phyloP scores from a whole-genome alignment of 1,140 invertebrate genomes.

The Ephestia elutella region DNA sequence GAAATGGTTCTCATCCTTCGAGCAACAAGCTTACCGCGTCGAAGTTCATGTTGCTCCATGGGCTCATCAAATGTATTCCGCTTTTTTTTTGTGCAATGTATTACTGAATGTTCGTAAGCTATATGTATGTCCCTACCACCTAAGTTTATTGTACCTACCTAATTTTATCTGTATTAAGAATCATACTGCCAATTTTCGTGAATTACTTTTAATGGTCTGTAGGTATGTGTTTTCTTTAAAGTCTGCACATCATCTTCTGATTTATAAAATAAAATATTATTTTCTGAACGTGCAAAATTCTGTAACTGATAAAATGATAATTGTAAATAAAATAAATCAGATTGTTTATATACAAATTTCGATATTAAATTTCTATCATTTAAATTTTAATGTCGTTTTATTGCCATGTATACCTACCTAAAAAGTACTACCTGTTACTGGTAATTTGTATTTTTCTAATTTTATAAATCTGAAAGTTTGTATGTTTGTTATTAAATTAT shows the following conservation, averaged over 20 bases:
- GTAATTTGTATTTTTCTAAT: neutral
- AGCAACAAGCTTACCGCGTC: too few relatives aligned
- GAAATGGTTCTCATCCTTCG: too few relatives aligned
- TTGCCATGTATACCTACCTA: too few relatives aligned
- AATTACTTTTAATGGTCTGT: neutral
- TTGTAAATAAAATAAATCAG: slow-evolving; percentile 54
- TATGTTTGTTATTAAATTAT: too few relatives aligned
- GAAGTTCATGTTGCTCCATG: too few relatives aligned
- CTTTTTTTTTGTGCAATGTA: neutral
- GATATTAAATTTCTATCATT: slow-evolving; percentile 61
- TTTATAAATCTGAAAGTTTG: too few relatives aligned
- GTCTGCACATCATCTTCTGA: neutral
- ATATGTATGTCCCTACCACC: neutral
- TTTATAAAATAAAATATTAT: neutral
- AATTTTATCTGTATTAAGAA: neutral
- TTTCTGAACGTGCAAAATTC: slow-evolving; percentile 17
- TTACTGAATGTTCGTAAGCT: neutral
- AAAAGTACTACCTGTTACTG: too few relatives aligned
- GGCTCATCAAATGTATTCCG: neutral
- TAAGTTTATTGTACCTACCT: neutral
- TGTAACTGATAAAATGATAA: slow-evolving; percentile 4
- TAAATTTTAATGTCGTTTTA: slow-evolving; percentile 36
- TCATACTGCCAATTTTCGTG: slow-evolving; percentile 1
- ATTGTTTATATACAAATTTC: slow-evolving; percentile 63
- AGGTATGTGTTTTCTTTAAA: neutral